phyloP scores from a whole-genome alignment of 2,797 vertebrate species.

The Delichon dasypus region DNA sequence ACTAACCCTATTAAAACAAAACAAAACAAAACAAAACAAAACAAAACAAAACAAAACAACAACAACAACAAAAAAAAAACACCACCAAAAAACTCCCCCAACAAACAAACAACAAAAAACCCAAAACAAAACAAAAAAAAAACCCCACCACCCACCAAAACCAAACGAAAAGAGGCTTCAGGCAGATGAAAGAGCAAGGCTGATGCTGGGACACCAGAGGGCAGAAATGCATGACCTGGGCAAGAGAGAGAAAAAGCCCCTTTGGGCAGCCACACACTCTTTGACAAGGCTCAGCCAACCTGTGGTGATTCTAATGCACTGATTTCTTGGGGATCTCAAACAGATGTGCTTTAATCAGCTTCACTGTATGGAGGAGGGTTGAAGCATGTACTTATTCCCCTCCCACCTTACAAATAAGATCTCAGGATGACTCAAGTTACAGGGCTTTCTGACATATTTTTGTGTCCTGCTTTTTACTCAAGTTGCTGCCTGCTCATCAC shows the following conservation, averaged over 20 bases:
- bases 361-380: background rate
- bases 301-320: background rate
- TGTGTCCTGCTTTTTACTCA: background rate
- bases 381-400: background rate
- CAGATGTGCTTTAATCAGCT: background rate
- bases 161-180: background rate
- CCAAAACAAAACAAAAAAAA: too few species aligned
- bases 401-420: background rate
- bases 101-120: too few species aligned
- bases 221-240: slow-evolving; percentile 8
- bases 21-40: too few species aligned
- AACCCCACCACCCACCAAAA: background rate
- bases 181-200: background rate
- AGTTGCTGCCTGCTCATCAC: background rate
- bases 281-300: background rate
- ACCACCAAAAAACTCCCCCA: too few species aligned
- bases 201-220: slow-evolving; percentile 16
- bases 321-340: background rate
- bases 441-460: background rate
- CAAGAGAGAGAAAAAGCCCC: background rate
- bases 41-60: too few species aligned
- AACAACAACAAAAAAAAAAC: too few species aligned
- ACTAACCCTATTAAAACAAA: background rate
- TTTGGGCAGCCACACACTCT: background rate
- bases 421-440: background rate